Conservation (phyloP, 2,113 vertebrate genomes). For the Psilopogon haemacephalus region DNA sequence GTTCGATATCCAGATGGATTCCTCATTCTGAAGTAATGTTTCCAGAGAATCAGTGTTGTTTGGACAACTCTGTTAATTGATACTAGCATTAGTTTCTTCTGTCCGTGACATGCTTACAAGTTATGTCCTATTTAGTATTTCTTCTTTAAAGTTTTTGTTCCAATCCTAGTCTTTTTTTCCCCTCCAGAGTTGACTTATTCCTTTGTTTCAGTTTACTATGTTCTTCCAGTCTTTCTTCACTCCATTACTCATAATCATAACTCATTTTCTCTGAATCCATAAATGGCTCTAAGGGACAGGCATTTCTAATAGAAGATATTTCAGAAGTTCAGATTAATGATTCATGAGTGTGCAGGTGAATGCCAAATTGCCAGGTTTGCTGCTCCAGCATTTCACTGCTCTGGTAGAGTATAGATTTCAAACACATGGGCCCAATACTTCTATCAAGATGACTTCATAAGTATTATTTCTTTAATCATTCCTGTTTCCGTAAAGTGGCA, state of each 20-base stretch:
- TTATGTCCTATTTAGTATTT: background rate
- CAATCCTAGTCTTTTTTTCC: background rate
- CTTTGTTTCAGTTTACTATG: background rate
- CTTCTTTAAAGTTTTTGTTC: background rate
- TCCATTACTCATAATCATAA: background rate
- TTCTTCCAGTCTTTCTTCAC: background rate
- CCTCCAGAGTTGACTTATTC: background rate
- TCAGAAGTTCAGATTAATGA: conserved; percentile 45
- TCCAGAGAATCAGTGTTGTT: background rate
- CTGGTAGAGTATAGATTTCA: background rate
- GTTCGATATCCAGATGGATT: background rate
- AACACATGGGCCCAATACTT: background rate
- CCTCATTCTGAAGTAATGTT: background rate
- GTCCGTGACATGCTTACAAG: background rate
- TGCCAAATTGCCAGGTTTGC: background rate
- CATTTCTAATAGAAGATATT: background rate
- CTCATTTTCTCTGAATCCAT: conserved; percentile 18
- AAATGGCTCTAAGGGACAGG: conserved; percentile 5
- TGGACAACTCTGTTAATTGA: background rate
- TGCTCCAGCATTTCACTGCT: background rate
- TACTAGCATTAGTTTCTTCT: background rate
- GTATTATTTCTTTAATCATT: background rate
- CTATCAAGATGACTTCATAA: background rate
- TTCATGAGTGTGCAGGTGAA: conserved; percentile 1
- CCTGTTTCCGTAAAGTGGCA: background rate